These are phyloP conservation scores for Halcyon chelicuti DNA, from an alignment of 2,797 vertebrate genomes.

Conservation along the genomic window DNA sequence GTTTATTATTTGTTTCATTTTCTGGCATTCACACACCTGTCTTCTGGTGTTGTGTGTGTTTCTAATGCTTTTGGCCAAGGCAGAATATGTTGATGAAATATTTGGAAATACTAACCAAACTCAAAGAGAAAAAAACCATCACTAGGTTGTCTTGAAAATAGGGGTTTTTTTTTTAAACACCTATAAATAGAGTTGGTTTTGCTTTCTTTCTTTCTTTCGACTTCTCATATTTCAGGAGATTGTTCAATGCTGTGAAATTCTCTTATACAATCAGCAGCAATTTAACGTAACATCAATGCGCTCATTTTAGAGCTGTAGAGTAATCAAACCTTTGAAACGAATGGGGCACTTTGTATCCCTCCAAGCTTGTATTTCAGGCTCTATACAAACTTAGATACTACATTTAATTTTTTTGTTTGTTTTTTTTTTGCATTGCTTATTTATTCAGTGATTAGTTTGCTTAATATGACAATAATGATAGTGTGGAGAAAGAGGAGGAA, in stretches of 20 bases:
- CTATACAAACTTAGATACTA: neutral
- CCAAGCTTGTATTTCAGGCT: neutral
- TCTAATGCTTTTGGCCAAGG: neutral
- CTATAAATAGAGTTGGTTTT: neutral
- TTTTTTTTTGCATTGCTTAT: neutral
- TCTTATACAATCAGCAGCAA: neutral
- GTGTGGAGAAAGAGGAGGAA: neutral
- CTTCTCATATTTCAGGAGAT: neutral
- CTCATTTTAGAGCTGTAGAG: neutral
- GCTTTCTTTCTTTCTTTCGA: neutral
- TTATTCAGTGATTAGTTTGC: neutral
- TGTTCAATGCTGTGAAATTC: neutral
- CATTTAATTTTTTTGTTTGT: neutral
- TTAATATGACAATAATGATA: neutral
- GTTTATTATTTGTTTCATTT: neutral
- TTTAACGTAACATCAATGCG: neutral
- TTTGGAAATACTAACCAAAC: neutral
- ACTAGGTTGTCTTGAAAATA: neutral
- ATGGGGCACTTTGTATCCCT: neutral
- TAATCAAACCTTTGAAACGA: neutral
- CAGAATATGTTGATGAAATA: neutral
- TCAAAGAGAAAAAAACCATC: neutral
- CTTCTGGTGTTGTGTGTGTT: neutral
- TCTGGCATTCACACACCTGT: neutral
- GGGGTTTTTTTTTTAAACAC: neutral